Base-by-base conservation (phyloP, 2,888 invertebrate species). In the Acanthoscelides obtectus region DNA sequence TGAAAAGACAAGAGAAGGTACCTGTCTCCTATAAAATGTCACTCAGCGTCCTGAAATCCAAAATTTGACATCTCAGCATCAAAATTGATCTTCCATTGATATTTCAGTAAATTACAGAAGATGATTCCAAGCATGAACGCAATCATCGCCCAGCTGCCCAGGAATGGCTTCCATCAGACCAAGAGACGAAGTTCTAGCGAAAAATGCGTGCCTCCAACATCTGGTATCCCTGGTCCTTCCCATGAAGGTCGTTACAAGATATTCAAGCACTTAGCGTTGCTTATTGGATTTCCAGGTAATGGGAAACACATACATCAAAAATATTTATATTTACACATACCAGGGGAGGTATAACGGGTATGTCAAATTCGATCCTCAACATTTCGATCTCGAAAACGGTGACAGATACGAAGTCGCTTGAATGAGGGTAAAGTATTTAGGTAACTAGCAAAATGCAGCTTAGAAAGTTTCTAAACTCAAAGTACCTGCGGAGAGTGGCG, bases 261-360 rank as follows among this genome's bases (percentile, higher is more conserved):
- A 75, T 97, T 96, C 96, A 92, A 89, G 84, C 91, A 90, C 72
- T 82, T 96, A 78, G 88, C 91, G 0, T 88, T 91, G 83, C 90
- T 95, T 70, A 92, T 94, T 27, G 95, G 91, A 5, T 75, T 93
- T n/a, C 96, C 45, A 45, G 45, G 45, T 45, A 45, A 45, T 96
- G 0, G 89, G n/a, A n/a, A n/a, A n/a, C n/a, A n/a, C n/a, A n/a
- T n/a, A n/a, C n/a, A n/a, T n/a, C n/a, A n/a, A n/a, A n/a, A n/a
- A n/a, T n/a, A n/a, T n/a, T n/a, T n/a, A n/a, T n/a, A n/a, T n/a
- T n/a, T n/a, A n/a, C n/a, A n/a, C n/a, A n/a, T n/a, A n/a, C n/a
- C n/a, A n/a, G n/a, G n/a, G n/a, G n/a, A n/a, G n/a, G n/a, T n/a
- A n/a, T n/a, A n/a, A n/a, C n/a, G n/a, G n/a, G n/a, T n/a, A n/a